Base-by-base conservation (phyloP, 2,113 vertebrate species). In the Antigone vipio region DNA sequence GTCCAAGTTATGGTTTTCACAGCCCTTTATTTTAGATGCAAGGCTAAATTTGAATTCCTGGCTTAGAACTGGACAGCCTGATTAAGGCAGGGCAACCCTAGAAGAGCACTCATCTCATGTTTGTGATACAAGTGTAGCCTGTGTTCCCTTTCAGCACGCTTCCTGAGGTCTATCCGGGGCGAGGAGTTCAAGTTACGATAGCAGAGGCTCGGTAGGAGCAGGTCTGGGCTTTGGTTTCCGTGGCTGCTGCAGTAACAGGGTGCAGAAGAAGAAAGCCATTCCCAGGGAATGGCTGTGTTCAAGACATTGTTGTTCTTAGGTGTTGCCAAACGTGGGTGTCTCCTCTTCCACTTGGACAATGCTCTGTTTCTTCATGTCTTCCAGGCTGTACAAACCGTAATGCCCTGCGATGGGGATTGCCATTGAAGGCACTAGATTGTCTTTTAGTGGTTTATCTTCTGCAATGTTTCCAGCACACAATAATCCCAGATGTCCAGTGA, bases 141-240 rank as follows among this genome's bases (percentile, higher is more conserved):
- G 30, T 35, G n/a, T 7, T 23, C 38, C 78, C 17, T 4, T 29
- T 58, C 27, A 8, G 16, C 13, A 11, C 0, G 0, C 60, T 85
- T 85, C 13, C 58, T 3, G 4, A 67, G 42, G 34, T 45, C 62
- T 45, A 5, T 11, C 12, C 0, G 2, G 26, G 52, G 7, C 0
- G 2, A 38, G 50, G 68, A 73, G 42, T 63, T 91, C 75, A 64
- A 49, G 49, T 23, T 53, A 30, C 15, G 55, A 32, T 7, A 73
- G 34, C 45, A 81, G 52, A 47, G 38, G 10, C 26, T 73, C 1
- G 1, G 42, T 5, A 35, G 38, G 49, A 68, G 9, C 14, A 32
- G 15, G 20, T 49, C 45, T 49, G 71, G 66, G 27, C 27, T 82
- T 49, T 64, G 64, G 38, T 50, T 53, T 64, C 32, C 32, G 71